These are phyloP conservation scores for Catharus minimus DNA, from an alignment of 2,113 vertebrate species.

Conservation along the genomic window DNA sequence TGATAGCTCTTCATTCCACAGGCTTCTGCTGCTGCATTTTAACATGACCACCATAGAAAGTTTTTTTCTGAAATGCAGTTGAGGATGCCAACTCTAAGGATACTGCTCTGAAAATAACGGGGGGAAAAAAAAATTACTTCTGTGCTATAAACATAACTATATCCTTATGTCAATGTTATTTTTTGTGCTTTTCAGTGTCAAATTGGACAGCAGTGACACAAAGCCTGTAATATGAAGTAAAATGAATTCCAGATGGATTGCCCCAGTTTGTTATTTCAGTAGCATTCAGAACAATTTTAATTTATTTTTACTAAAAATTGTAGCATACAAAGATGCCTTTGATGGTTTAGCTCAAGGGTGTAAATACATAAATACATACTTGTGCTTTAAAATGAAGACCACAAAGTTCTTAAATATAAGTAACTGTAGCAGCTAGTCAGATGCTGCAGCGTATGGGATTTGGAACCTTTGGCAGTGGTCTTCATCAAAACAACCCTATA, in stretches of 20 bases:
- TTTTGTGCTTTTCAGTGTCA: conserved; percentile 62
- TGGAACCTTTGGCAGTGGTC: not conserved
- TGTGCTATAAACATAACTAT: conserved; percentile 59
- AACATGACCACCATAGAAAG: not conserved
- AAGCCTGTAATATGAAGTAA: conserved; percentile 43
- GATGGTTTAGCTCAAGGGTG: conserved; percentile 40
- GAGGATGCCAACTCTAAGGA: conserved; percentile 38
- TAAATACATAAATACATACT: conserved; percentile 25
- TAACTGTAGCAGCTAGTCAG: not conserved
- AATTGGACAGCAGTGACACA: conserved; percentile 66
- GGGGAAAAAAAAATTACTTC: not conserved
- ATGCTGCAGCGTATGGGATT: not conserved
- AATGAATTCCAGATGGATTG: conserved; percentile 70
- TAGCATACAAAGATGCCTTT: conserved; percentile 45
- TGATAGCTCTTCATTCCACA: not conserved
- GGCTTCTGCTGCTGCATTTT: not conserved
- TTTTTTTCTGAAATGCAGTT: conserved; percentile 16
- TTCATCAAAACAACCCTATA: not conserved
- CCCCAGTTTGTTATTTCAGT: conserved; percentile 54
- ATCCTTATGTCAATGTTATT: conserved; percentile 69
- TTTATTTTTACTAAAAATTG: conserved; percentile 68
- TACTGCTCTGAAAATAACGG: conserved; percentile 46
- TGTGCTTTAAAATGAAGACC: not conserved
- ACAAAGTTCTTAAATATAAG: not conserved
- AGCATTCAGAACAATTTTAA: conserved; percentile 57